Conservation (phyloP, 2,888 invertebrate species). For the Chloromyia formosa region DNA sequence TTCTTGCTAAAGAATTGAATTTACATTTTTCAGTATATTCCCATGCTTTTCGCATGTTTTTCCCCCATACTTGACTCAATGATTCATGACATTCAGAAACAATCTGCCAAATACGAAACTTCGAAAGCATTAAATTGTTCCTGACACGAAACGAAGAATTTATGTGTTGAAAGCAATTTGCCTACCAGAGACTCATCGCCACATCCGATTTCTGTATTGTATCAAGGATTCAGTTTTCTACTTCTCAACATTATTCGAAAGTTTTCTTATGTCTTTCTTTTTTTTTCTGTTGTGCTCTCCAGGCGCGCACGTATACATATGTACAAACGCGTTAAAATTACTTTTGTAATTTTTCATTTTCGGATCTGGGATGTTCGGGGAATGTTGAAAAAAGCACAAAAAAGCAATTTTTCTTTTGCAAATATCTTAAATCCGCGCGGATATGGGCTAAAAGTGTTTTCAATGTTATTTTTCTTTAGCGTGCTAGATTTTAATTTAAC, state of each 20-base stretch:
- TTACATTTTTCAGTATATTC: too few relatives aligned
- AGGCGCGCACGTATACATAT: not conserved
- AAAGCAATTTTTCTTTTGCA: slow-evolving; percentile 13
- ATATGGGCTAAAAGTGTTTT: too few relatives aligned
- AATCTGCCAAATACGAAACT: not conserved
- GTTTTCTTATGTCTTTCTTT: not conserved
- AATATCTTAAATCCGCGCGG: not conserved
- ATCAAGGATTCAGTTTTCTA: too few relatives aligned
- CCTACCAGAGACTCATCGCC: not conserved
- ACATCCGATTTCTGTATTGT: too few relatives aligned
- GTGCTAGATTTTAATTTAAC: too few relatives aligned
- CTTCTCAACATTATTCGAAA: too few relatives aligned
- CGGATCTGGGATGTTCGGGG: not conserved
- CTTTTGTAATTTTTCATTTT: slow-evolving; percentile 38
- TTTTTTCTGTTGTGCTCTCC: not conserved
- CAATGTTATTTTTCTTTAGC: too few relatives aligned
- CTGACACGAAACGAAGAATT: slow-evolving; percentile 13
- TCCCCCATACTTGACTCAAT: too few relatives aligned
- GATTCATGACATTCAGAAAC: not conserved
- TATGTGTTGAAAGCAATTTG: slow-evolving; percentile 27
- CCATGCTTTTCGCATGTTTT: too few relatives aligned
- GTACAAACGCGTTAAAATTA: slow-evolving; percentile 14
- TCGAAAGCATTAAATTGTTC: slow-evolving; percentile 36
- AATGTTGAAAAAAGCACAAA: too few relatives aligned
- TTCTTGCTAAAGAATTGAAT: too few relatives aligned